phyloP scores from a whole-genome alignment of 2,797 vertebrate genomes.

The Siniperca undulata region DNA sequence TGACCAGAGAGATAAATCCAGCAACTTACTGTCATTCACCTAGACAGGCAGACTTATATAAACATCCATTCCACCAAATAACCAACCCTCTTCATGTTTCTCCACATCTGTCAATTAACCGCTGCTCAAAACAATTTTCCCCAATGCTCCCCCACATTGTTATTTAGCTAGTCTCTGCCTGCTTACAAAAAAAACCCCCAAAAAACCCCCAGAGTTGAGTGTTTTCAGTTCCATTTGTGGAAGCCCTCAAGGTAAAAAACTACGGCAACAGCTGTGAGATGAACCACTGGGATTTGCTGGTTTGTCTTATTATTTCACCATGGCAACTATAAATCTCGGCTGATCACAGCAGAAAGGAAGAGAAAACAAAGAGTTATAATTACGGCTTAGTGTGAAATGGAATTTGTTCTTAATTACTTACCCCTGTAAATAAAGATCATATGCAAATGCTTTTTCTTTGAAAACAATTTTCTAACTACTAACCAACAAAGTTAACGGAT shows the following conservation, averaged over 20 bases:
- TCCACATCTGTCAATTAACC: slow-evolving; percentile 72
- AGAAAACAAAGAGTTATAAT: slow-evolving; percentile 78
- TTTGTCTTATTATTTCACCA: slow-evolving; percentile 77
- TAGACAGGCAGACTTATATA: slow-evolving; percentile 1
- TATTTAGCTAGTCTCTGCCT: slow-evolving; percentile 49
- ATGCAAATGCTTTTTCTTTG: slow-evolving; percentile 57
- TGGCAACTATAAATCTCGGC: slow-evolving; percentile 74
- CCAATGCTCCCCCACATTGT: slow-evolving; percentile 43
- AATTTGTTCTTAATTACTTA: slow-evolving; percentile 75
- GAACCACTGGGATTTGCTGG: slow-evolving; percentile 63
- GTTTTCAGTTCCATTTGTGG: slow-evolving; percentile 71
- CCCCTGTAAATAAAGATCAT: slow-evolving; percentile 68
- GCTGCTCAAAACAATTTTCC: slow-evolving; percentile 60
- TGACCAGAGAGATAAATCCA: slow-evolving; percentile 10
- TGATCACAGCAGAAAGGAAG: slow-evolving; percentile 69
- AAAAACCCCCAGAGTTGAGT: slow-evolving; percentile 36
- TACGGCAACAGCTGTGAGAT: slow-evolving; percentile 73
- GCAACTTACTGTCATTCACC: slow-evolving; percentile 10
- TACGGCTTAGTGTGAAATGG: slow-evolving; percentile 67
- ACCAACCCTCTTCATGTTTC: slow-evolving; percentile 45
- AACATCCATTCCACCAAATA: slow-evolving; percentile 38
- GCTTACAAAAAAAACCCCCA: slow-evolving; percentile 34
- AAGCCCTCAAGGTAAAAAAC: slow-evolving; percentile 80
- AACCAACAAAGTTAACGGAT: slow-evolving; percentile 48
- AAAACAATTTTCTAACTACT: slow-evolving; percentile 62